Percentiles rank a stretch among this genome's conserved stretches.
These are phyloP conservation scores for Lepidurus packardi DNA, from an alignment of 1,140 invertebrate species.

Conservation along the genomic window DNA sequence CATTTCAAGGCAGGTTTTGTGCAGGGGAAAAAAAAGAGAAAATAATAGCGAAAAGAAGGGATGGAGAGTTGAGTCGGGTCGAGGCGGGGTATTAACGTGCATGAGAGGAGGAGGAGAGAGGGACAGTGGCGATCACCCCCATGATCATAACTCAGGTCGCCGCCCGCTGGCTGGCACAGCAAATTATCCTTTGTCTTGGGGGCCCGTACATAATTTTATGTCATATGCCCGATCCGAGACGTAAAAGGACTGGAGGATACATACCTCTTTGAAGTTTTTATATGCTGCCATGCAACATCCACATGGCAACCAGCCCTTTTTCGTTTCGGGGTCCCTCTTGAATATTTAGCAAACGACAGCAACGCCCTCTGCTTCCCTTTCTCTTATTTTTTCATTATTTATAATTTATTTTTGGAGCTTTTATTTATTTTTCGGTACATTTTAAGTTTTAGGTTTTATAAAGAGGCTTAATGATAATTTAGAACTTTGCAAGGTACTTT, in stretches of 20 bases:
- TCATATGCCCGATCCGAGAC: conserved; percentile 13
- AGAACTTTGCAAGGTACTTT: no score
- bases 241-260: conserved; percentile 18
- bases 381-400: background rate
- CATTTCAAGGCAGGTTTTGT: background rate
- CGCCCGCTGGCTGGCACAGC: conserved; percentile 19
- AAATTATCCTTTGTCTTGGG: conserved; percentile 21
- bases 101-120: conserved; percentile 17
- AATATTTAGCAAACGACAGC: conserved; percentile 1
- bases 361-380: background rate
- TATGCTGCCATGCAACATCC: conserved; percentile 21
- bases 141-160: conserved; percentile 21
- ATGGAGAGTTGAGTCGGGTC: conserved; percentile 1
- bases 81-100: background rate
- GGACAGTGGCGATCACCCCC: conserved; percentile 12
- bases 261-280: conserved; percentile 22
- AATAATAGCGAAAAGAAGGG: background rate
- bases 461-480: no score
- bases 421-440: no score
- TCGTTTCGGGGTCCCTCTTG: background rate
- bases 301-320: conserved; percentile 8
- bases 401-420: background rate
- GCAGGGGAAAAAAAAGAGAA: background rate
- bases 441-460: no score
- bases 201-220: conserved; percentile 21